phyloP scores from a whole-genome alignment of 1,140 invertebrate genomes.

The Neelides sp. region DNA sequence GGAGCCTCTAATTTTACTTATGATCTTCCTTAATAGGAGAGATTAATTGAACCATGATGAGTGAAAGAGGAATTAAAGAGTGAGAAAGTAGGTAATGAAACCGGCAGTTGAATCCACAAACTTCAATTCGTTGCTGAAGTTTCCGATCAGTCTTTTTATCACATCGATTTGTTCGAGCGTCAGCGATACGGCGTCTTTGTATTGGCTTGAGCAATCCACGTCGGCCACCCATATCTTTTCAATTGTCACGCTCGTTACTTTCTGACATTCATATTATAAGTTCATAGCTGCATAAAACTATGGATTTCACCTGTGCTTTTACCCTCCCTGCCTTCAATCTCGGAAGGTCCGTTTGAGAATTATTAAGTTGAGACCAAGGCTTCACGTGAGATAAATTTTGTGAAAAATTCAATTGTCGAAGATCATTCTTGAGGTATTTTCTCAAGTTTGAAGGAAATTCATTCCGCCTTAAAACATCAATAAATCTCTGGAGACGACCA shows the following conservation, averaged over 20 bases:
- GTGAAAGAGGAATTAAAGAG: too few relatives aligned
- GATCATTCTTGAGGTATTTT: constrained; percentile 16
- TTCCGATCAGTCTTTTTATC: constrained; percentile 54
- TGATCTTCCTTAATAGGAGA: too few relatives aligned
- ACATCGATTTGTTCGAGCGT: constrained; percentile 33
- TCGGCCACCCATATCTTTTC: constrained; percentile 30
- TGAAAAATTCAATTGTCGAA: constrained; percentile 22
- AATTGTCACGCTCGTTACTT: not conserved
- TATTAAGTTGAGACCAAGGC: constrained; percentile 12
- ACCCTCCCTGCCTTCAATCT: constrained; percentile 54
- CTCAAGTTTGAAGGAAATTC: constrained; percentile 22
- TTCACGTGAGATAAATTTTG: constrained; percentile 16
- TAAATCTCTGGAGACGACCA: not conserved
- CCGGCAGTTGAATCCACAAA: constrained; percentile 55
- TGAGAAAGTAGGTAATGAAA: constrained; percentile 13
- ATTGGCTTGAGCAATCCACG: constrained; percentile 25
- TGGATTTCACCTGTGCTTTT: constrained; percentile 50
- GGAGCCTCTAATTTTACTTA: too few relatives aligned
- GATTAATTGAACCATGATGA: too few relatives aligned
- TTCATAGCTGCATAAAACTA: not conserved
- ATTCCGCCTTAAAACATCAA: constrained; percentile 17
- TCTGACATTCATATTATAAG: not conserved
- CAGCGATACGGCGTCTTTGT: constrained; percentile 31
- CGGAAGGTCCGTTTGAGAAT: constrained; percentile 24
- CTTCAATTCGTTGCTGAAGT: constrained; percentile 60